Conservation (phyloP, 2,888 invertebrate species). For the Neoaliturus tenellus region DNA sequence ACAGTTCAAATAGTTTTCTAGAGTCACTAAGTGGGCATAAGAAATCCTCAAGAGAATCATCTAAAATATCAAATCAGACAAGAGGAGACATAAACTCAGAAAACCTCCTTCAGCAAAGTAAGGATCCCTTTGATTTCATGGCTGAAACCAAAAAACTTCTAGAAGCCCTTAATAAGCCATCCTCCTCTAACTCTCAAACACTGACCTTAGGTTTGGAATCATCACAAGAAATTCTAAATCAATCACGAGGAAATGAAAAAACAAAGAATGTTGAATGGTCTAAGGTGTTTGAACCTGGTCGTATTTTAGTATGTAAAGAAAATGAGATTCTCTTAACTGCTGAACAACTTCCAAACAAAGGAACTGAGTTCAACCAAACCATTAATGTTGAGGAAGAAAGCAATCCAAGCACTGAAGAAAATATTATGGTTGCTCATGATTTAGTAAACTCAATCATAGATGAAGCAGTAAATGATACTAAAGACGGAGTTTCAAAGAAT, state of each 20-base stretch:
- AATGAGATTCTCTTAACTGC: neutral
- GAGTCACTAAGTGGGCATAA: neutral
- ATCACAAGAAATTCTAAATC: neutral
- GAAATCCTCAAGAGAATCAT: neutral
- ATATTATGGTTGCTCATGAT: neutral
- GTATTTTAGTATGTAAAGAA: neutral
- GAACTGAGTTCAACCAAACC: neutral
- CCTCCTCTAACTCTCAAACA: neutral
- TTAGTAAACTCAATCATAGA: conserved; percentile 5
- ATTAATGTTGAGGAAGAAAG: neutral
- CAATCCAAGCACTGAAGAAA: neutral
- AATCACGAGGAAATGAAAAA: neutral
- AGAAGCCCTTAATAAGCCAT: neutral
- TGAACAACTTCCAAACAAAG: neutral
- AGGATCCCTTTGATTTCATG: conserved; percentile 28
- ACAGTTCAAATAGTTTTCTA: neutral
- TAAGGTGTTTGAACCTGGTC: neutral
- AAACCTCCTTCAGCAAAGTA: neutral
- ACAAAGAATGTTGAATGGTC: neutral
- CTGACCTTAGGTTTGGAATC: neutral
- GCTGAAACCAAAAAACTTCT: conserved; percentile 39
- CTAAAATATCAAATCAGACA: no score
- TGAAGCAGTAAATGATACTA: neutral
- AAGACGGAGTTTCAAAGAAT: neutral
- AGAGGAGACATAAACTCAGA: no score